Conservation (phyloP, 2,113 vertebrate genomes). For the Alces alces region DNA sequence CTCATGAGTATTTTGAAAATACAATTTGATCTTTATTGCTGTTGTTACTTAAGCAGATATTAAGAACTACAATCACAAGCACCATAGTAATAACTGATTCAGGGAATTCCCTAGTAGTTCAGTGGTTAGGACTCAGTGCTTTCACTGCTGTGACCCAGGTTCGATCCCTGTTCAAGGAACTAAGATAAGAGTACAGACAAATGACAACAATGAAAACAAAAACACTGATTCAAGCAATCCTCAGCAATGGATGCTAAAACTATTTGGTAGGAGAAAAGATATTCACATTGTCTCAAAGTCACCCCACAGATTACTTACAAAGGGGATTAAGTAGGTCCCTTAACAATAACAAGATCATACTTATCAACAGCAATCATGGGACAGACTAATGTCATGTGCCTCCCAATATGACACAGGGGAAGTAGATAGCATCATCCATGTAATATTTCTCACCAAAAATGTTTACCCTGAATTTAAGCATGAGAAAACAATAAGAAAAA, state of each 20-base stretch:
- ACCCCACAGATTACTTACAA: neutral
- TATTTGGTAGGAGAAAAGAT: neutral
- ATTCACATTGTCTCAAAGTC: neutral
- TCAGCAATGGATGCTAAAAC: neutral
- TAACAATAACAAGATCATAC: neutral
- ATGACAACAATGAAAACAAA: neutral
- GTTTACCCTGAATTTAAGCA: neutral
- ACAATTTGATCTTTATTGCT: neutral
- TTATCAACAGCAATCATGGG: neutral
- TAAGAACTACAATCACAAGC: neutral
- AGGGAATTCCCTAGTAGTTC: neutral
- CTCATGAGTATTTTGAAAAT: neutral
- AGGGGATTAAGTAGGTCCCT: neutral
- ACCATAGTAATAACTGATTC: neutral
- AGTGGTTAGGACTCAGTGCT: neutral
- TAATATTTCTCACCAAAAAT: constrained; percentile 1
- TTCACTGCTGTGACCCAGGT: neutral
- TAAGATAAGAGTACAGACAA: neutral
- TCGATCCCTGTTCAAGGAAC: neutral
- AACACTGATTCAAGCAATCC: neutral
- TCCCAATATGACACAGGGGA: neutral
- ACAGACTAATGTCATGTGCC: neutral
- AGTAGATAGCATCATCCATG: neutral
- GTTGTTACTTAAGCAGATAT: neutral
- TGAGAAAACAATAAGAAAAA: constrained; percentile 1